These are phyloP conservation scores for Leptoclinus maculatus DNA, from an alignment of 2,797 vertebrate genomes.

Conservation along the genomic window DNA sequence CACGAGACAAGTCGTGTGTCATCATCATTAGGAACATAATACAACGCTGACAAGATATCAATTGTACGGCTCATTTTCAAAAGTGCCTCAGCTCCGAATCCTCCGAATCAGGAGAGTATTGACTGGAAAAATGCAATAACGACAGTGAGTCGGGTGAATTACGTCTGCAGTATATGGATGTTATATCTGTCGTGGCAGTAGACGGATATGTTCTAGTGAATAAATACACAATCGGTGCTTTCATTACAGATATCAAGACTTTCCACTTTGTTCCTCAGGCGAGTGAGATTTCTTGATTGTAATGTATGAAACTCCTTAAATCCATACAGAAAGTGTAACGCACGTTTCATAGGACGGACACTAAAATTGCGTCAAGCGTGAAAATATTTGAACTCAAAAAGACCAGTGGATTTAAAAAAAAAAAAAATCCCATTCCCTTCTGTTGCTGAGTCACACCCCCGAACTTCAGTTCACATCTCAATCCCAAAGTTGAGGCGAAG, in stretches of 20 bases:
- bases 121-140: slow-evolving; percentile 66
- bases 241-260: slow-evolving; percentile 34
- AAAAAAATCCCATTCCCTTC: slow-evolving; percentile 12
- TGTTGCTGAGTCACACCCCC: slow-evolving; percentile 31
- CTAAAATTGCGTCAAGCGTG: background rate
- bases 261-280: background rate
- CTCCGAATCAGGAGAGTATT: slow-evolving; percentile 55
- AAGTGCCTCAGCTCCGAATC: slow-evolving; percentile 57
- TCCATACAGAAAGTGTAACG: no score
- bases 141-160: slow-evolving; percentile 54
- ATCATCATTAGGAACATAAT: slow-evolving; percentile 64
- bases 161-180: slow-evolving; percentile 50
- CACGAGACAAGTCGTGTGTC: slow-evolving; percentile 57
- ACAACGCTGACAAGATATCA: slow-evolving; percentile 69
- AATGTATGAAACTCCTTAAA: background rate
- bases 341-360: no score
- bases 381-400: background rate
- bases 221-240: slow-evolving; percentile 37
- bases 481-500: slow-evolving; percentile 37
- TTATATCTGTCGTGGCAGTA: slow-evolving; percentile 49
- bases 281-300: background rate
- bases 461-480: slow-evolving; percentile 31
- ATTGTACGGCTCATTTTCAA: slow-evolving; percentile 70
- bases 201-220: slow-evolving; percentile 33
- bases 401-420: background rate